Evolutionary conservation across 2,888 invertebrate species (phyloP).

Genomic region (Tetragonisca angustula): DNA sequence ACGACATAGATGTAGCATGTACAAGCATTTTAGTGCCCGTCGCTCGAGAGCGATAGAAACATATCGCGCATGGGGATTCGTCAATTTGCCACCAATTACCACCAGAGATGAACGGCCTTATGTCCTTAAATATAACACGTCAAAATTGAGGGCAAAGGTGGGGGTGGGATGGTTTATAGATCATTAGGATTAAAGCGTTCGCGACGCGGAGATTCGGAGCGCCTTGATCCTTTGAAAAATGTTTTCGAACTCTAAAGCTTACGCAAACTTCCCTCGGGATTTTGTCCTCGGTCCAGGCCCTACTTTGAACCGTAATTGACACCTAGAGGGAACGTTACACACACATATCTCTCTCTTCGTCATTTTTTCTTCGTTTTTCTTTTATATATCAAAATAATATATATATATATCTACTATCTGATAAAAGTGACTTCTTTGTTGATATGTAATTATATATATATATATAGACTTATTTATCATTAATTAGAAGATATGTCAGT

Average conservation of each 20-base stretch:
- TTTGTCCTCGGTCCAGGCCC: constrained; percentile 79
- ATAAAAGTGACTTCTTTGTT: constrained; percentile 75
- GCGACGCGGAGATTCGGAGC: constrained; percentile 59
- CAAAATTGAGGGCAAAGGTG: constrained; percentile 21
- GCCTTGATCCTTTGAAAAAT: constrained; percentile 45
- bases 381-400: constrained; percentile 80
- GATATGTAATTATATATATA: constrained; percentile 58
- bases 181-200: constrained; percentile 52
- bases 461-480: constrained; percentile 50
- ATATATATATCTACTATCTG: constrained; percentile 78
- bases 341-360: constrained; percentile 25
- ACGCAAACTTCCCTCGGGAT: constrained; percentile 67
- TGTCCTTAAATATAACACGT: constrained; percentile 40
- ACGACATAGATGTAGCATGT: constrained; percentile 8
- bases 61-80: constrained; percentile 21
- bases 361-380: constrained; percentile 49
- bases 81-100: constrained; percentile 26
- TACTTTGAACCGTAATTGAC: constrained; percentile 79
- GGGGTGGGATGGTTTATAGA: constrained; percentile 11
- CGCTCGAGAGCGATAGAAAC: constrained; percentile 22
- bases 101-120: constrained; percentile 31
- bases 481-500: constrained; percentile 69
- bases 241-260: constrained; percentile 43
- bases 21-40: constrained; percentile 33
- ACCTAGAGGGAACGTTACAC: constrained; percentile 71